Evolutionary conservation across 1,140 invertebrate genomes (phyloP), one percentile per base, ranked within the genome.

Genomic region (Drosophila willistoni): DNA sequence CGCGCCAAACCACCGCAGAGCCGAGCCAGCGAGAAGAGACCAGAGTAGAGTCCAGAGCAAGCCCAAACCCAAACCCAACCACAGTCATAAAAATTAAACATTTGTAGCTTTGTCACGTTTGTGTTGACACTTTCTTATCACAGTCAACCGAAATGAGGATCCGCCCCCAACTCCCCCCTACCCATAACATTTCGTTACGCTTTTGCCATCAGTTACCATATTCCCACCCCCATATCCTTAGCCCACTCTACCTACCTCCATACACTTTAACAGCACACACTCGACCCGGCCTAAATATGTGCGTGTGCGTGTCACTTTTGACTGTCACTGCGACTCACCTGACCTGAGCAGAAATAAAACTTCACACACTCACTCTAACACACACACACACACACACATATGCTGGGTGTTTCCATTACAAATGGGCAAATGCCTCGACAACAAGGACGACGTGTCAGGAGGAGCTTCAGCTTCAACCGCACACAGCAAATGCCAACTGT

Each of bases 101-200:
- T 89, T 89, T 89, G 84, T 89, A 89, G 84, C 85, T 89, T 89
- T 89, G 84, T 89, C 84, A 89, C 84, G 84, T 89, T 89, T 83
- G 71, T 89, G 84, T 89, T 89, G 84, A 89, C 84, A 89, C 84
- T 89, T 89, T 89, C 84, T 89, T 89, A 89, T 89, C 84, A 89
- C 84, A 81, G 77, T 54, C 68, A 56, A 64, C 62, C 68, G 64
- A 69, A 85, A 71, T 75, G 78, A 77, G 60, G 66, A 29, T 36
- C 17, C 34, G 12, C 17, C 39, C 54, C 44, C 22, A 13, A 3
- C 42, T n/a, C 42, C 44, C 14, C 44, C 17, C 2, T 29, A n/a
- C n/a, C n/a, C n/a, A n/a, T 29, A 29, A 29, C 44, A 19, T 51
- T 51, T 51, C 44, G 44, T 51, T 51, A 51, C 17, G 44, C 17